Percentiles rank a stretch among this genome's conserved stretches.
Evolutionary conservation across 92 coral and sea anemone genomes (phyloP).

Genomic region (Zoanthus sansibaricus): DNA sequence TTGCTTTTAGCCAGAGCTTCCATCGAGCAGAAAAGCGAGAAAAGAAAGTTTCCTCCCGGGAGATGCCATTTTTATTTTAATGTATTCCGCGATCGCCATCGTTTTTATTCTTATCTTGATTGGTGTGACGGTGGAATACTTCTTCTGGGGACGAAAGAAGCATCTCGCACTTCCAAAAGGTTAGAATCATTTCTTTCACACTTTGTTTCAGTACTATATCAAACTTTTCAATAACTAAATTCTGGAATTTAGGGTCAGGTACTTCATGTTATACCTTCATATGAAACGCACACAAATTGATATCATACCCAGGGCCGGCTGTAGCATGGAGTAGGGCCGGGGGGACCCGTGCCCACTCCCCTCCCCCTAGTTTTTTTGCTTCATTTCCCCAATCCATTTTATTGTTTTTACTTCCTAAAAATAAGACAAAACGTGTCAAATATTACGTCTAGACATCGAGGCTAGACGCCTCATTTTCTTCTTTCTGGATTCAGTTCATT

Average conservation of each 20-base stretch:
- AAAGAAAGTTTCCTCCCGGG: not conserved
- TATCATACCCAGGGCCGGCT: no score
- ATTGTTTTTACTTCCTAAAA: no score
- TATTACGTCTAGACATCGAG: no score
- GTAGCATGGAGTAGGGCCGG: no score
- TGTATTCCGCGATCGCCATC: not conserved
- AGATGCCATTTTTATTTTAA: not conserved
- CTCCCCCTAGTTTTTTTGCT: no score
- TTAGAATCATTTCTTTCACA: not conserved
- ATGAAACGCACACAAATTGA: no score
- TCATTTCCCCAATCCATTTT: no score
- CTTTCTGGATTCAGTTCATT: no score
- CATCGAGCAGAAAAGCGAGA: not conserved
- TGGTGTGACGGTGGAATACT: not conserved
- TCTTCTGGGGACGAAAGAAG: not conserved
- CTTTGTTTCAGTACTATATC: not conserved
- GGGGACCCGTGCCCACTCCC: no score
- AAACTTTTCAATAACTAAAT: not conserved
- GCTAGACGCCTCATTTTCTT: no score
- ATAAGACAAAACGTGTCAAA: no score
- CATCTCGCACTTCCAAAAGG: not conserved
- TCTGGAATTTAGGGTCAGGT: not conserved
- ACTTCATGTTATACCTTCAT: not conserved
- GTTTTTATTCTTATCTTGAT: not conserved
- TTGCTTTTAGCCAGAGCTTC: constrained; percentile 5